Evolutionary conservation across 2,888 invertebrate genomes (phyloP).

Genomic region (Apocheima hispidaria): DNA sequence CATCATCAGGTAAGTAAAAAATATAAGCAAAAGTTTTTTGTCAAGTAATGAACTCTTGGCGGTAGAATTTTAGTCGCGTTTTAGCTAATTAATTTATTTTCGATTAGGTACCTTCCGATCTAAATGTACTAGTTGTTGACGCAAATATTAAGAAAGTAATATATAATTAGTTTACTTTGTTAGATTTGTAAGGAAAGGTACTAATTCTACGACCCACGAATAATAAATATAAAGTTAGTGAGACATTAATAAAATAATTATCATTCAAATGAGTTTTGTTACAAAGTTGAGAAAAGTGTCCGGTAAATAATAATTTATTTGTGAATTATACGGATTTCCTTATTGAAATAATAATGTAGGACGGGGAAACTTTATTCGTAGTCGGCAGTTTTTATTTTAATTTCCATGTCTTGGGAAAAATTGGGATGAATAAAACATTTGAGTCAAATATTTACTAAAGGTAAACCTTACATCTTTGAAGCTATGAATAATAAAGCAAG

Average conservation of each 20-base stretch:
- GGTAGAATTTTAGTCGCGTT: background rate
- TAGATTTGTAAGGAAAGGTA: background rate
- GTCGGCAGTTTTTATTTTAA: constrained; percentile 50
- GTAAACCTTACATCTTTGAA: constrained; percentile 45
- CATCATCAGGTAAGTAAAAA: too few relatives aligned
- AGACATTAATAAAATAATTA: constrained; percentile 23
- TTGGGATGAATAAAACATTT: constrained; percentile 61
- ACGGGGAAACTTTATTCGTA: constrained; percentile 45
- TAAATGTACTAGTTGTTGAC: too few relatives aligned
- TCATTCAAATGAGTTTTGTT: constrained; percentile 34
- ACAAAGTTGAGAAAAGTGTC: constrained; percentile 28
- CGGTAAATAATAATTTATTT: constrained; percentile 43
- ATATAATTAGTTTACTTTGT: background rate
- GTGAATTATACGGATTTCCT: constrained; percentile 34
- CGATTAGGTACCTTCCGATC: too few relatives aligned
- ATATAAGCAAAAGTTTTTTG: too few relatives aligned
- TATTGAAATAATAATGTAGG: constrained; percentile 40
- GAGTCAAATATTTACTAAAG: constrained; percentile 57
- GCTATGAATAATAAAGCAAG: constrained; percentile 49
- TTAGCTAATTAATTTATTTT: too few relatives aligned
- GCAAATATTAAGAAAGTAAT: too few relatives aligned
- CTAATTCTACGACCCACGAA: background rate
- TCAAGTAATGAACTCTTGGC: too few relatives aligned
- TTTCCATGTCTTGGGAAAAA: constrained; percentile 51
- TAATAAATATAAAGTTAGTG: constrained; percentile 27